These are phyloP conservation scores for Rugalucina vietnamica DNA, from an alignment of 2,888 invertebrate genomes.

Conservation along the genomic window DNA sequence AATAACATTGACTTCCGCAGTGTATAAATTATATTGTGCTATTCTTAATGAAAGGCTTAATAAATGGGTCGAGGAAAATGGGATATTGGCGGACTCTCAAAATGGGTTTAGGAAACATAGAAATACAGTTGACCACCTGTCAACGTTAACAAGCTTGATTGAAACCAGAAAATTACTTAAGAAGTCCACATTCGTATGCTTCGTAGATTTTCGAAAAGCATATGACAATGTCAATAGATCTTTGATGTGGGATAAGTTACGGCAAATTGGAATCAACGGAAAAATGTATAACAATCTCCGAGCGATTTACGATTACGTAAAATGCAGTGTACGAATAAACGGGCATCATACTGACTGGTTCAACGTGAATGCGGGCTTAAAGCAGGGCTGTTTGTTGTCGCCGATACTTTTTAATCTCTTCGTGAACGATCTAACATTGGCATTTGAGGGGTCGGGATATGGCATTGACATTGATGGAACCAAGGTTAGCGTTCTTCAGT, in stretches of 20 bases:
- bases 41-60: neutral
- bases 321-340: neutral
- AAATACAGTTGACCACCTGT: too few relatives aligned
- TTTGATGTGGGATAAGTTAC: neutral
- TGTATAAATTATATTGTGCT: too few relatives aligned
- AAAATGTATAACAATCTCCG: too few relatives aligned
- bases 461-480: neutral
- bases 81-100: neutral
- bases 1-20: neutral
- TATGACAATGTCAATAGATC: neutral
- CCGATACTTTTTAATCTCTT: neutral
- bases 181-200: too few relatives aligned
- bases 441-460: neutral
- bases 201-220: too few relatives aligned
- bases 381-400: neutral
- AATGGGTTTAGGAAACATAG: too few relatives aligned
- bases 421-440: neutral
- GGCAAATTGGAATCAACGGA: neutral
- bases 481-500: neutral
- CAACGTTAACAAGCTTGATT: too few relatives aligned
- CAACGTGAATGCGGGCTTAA: neutral
- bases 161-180: too few relatives aligned
- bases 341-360: neutral
- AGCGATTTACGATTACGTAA: too few relatives aligned
- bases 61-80: neutral